Evolutionary conservation across 2,797 vertebrate genomes (phyloP), one percentile per base, ranked within the genome.

Genomic region (Pseudopleuronectes americanus): DNA sequence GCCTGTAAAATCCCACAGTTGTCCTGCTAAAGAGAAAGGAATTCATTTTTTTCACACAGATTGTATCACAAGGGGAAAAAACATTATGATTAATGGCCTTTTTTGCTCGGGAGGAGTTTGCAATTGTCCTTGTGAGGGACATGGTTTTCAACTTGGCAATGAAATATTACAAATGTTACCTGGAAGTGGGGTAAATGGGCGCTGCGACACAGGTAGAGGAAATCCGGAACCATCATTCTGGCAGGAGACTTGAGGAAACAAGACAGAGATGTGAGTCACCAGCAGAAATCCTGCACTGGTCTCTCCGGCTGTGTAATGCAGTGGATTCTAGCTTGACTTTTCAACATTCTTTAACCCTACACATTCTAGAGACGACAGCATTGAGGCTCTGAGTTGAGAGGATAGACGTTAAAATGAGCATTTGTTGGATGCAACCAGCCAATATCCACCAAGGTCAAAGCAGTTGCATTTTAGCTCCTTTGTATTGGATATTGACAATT

Each of bases 371-470:
- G 53, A 62, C 33, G 0, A 54, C 24, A 53, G 28, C 6, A 28
- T 28, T 28, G 28, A 8, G 31, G 31, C 31, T 33, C 31, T 10
- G 31, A 33, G 9, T 9, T 33, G 31, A 33, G 31, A 33, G 2
- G 31, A 33, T 33, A 33, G 31, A 33, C 31, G 9, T 33, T 33
- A 10, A 64, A 51, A 67, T 0, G 4, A 57, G 19, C 3, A 33
- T 22, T 13, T 24, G 36, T 10, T 43, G 49, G 58, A 45, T 24
- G 24, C 0, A 21, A 24, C 9, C 77, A 77, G 77, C 6, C 9
- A 48, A n/a, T 67, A 53, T 77, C 62, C 3, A 6, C 24, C 69
- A 84, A 84, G 70, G 84, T 76, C 58, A 61, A 31, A 71, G 62
- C 51, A 23, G 45, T 3, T 49, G 31, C 2, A 2, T 22, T 33